Conservation (phyloP, 2,797 vertebrate species). For the Myiotriccus ornatus region DNA sequence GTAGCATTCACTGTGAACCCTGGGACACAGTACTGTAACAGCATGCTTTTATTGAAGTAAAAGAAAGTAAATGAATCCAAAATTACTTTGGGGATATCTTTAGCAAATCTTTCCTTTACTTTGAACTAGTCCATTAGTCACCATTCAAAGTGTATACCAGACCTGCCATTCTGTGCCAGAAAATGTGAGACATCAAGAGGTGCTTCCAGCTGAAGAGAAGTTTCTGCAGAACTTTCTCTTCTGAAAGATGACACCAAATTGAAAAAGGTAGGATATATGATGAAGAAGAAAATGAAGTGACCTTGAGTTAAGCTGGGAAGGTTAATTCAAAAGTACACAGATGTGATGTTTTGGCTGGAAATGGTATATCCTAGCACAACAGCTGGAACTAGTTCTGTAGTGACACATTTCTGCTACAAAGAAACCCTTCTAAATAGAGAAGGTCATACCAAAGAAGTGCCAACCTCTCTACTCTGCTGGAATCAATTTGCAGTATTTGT, state of each 20-base stretch:
- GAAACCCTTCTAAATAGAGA: background rate
- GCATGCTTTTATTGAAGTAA: background rate
- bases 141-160: background rate
- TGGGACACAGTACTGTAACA: background rate
- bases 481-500: background rate
- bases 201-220: background rate
- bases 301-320: background rate
- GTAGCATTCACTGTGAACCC: background rate
- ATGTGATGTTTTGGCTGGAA: background rate
- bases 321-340: background rate
- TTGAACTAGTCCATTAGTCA: background rate
- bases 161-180: background rate
- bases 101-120: background rate
- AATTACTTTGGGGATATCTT: background rate
- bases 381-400: background rate
- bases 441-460: background rate
- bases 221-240: background rate
- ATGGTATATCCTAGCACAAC: background rate
- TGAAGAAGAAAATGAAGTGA: background rate
- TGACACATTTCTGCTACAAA: background rate
- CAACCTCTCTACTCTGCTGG: background rate
- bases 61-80: background rate
- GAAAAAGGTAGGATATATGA: background rate
- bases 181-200: background rate
- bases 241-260: background rate